Base-by-base conservation (phyloP, 2,888 invertebrate species). In the Pollenia angustigena region DNA sequence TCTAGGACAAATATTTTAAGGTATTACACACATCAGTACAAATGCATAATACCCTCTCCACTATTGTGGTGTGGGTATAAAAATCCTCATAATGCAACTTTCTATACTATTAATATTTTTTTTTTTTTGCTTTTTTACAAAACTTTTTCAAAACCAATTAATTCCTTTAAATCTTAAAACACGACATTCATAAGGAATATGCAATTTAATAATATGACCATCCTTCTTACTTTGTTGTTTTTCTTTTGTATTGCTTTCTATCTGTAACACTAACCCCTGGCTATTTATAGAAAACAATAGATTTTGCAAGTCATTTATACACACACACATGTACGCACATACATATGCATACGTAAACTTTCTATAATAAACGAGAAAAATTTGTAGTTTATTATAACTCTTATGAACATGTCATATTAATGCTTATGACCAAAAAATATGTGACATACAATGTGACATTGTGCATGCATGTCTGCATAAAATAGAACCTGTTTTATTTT, bases 401-500 rank as follows among this genome's bases (percentile, higher is more conserved):
- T 78, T 58, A 83, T 78, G 76, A 76, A 83, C 56, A 78, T 83
- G 82, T 80, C 86, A 86, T 56, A 83, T 75, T 86, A 76, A 76
- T 86, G 82, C 71, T 86, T 71, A 80, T 83, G 71, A 76, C 60
- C 60, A 64, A 76, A 83, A 72, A 64, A 18, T 69, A 72, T 83
- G 52, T 79, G 80, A 54, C 86, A 83, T 60, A 71, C 56, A 60
- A 75, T 48, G 42, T 72, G 72, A 72, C n/a, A 79, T 58, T 62
- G 40, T 54, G 23, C 40, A 50, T 58, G 23, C 16, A 50, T 58
- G 74, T 50, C 74, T 56, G 58, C 54, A 74, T n/a, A 58, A 58
- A 74, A 32, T 1, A 50, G 23, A 66, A 81, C 68, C 50, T 66
- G 58, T 58, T 68, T 58, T 56, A 66, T 60, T 58, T 75, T 50